These are phyloP conservation scores for Monopis laevigella DNA, from an alignment of 2,888 invertebrate species.

Conservation along the genomic window DNA sequence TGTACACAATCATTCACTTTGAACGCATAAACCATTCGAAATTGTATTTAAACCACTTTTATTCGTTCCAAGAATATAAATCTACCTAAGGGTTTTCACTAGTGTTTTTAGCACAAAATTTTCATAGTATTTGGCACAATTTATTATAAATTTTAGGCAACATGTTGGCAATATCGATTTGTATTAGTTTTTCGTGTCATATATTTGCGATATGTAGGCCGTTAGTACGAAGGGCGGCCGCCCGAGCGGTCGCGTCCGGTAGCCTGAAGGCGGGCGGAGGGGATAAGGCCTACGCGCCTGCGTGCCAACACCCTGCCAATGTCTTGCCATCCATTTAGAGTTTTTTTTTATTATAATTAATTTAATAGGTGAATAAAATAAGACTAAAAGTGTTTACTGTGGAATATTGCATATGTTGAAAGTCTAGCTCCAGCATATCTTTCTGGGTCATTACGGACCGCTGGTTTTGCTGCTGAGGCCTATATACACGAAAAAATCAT, in stretches of 20 bases:
- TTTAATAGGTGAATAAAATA: too few species aligned
- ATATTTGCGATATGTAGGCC: conserved; percentile 21
- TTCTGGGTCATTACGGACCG: too few species aligned
- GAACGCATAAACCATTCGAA: too few species aligned
- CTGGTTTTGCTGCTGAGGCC: too few species aligned
- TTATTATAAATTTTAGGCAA: not conserved
- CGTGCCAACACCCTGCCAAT: conserved; percentile 32
- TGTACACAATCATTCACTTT: too few species aligned
- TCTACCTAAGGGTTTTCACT: too few species aligned
- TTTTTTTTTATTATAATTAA: not conserved
- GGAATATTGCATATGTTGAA: too few species aligned
- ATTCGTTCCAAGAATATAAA: too few species aligned
- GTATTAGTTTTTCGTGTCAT: conserved; percentile 12
- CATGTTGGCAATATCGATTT: conserved; percentile 17
- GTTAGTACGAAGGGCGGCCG: conserved; percentile 34
- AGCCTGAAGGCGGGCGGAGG: conserved; percentile 26
- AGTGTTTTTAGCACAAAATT: conserved; percentile 1
- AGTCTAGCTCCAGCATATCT: too few species aligned
- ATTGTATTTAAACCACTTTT: too few species aligned
- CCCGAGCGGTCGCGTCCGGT: conserved; percentile 35
- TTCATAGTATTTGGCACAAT: conserved; percentile 1
- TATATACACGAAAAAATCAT: too few species aligned
- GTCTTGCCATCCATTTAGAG: conserved; percentile 27
- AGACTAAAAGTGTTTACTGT: too few species aligned
- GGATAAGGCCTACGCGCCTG: conserved; percentile 48